phyloP scores from a whole-genome alignment of 2,888 invertebrate species.

The Caenorhabditis plicata region DNA sequence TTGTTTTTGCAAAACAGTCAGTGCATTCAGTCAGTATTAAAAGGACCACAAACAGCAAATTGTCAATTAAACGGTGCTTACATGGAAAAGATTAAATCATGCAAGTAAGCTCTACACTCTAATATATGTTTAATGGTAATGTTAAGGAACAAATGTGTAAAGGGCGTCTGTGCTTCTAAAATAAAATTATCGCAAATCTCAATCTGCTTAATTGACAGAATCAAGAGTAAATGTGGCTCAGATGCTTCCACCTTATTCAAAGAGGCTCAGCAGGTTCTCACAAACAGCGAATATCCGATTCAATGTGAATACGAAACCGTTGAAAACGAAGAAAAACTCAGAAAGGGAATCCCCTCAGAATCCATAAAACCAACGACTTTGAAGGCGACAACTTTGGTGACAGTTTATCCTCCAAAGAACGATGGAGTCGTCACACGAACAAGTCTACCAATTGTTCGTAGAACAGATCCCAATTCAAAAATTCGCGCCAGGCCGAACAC shows the following conservation, averaged over 20 bases:
- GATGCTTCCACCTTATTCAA: neutral
- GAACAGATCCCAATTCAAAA: slow-evolving; percentile 26
- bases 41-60: slow-evolving; percentile 10
- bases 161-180: slow-evolving; percentile 24
- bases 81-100: slow-evolving; percentile 27
- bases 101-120: slow-evolving; percentile 22
- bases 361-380: slow-evolving; percentile 3
- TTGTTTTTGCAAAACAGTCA: slow-evolving; percentile 24
- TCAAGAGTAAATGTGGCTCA: neutral
- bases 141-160: slow-evolving; percentile 23
- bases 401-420: slow-evolving; percentile 10
- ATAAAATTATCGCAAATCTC: slow-evolving; percentile 32
- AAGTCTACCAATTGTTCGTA: slow-evolving; percentile 16
- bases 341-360: slow-evolving; percentile 18
- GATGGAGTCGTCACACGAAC: slow-evolving; percentile 22
- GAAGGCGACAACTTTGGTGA: slow-evolving; percentile 13
- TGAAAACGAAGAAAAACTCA: slow-evolving; percentile 13
- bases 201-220: slow-evolving; percentile 24
- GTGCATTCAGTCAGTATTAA: slow-evolving; percentile 31
- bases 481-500: slow-evolving; percentile 14
- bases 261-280: slow-evolving; percentile 24
- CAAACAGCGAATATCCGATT: slow-evolving; percentile 44
- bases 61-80: slow-evolving; percentile 24
- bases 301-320: slow-evolving; percentile 38
- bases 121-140: neutral